Evolutionary conservation across 2,797 vertebrate species (phyloP).

Genomic region (Xyrichtys novacula): DNA sequence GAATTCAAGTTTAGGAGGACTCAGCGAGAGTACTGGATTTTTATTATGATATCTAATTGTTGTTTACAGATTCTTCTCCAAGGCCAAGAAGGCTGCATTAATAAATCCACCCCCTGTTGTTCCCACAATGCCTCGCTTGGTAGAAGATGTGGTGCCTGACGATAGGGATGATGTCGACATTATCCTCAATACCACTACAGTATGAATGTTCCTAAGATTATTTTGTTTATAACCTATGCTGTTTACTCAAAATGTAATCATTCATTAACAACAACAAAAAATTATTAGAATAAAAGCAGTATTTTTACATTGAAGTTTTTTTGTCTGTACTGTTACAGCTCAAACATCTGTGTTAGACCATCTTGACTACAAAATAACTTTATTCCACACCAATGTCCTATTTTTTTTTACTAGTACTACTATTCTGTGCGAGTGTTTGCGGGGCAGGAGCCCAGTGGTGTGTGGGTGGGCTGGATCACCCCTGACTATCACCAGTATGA

Average conservation of each 20-base stretch:
- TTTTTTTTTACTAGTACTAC: conserved; percentile 87
- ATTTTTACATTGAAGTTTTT: too few relatives aligned
- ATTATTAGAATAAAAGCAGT: too few relatives aligned
- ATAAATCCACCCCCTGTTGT: conserved; percentile 88
- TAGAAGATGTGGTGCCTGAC: conserved; percentile 93
- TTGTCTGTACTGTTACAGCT: too few relatives aligned
- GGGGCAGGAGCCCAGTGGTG: conserved; percentile 91
- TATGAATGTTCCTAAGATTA: conserved; percentile 58
- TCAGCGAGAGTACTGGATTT: neutral
- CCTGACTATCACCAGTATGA: conserved; percentile 96
- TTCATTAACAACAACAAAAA: too few relatives aligned
- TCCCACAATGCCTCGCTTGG: conserved; percentile 88
- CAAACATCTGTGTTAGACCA: too few relatives aligned
- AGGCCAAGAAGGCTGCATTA: conserved; percentile 93
- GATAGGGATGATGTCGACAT: conserved; percentile 93
- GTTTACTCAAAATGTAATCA: too few relatives aligned
- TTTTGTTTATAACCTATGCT: too few relatives aligned
- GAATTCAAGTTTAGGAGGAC: neutral
- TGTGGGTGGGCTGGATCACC: conserved; percentile 97
- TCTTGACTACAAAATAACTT: too few relatives aligned
- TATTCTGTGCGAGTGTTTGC: conserved; percentile 93
- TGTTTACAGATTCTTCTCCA: conserved; percentile 91
- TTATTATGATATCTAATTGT: conserved; percentile 6
- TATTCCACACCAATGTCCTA: neutral
- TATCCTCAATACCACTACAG: conserved; percentile 95